Base-by-base conservation (phyloP, 2,888 invertebrate genomes). In the Ariolimax columbianus region DNA sequence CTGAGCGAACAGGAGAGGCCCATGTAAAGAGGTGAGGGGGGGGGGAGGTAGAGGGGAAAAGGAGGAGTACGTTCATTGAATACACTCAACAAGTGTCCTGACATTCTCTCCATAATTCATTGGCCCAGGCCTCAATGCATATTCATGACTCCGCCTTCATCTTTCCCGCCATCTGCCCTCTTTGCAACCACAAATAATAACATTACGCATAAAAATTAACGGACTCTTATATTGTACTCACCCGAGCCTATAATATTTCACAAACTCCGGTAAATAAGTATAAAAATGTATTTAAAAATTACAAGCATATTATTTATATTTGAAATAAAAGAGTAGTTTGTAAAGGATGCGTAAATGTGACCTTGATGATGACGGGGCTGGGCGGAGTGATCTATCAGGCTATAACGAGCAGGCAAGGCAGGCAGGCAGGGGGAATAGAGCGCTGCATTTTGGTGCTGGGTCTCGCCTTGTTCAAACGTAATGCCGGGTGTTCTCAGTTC, bases 401-500 rank as follows among this genome's bases (percentile, higher is more conserved):
- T 77, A 77, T 83, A 83, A 68, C 55, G 70, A 83, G 78, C 43
- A 68, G 78, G 83, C 70, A 59, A 78, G 55, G 83, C 78, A n/a
- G n/a, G n/a, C n/a, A n/a, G n/a, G n/a, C n/a, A n/a, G n/a, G n/a
- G n/a, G n/a, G n/a, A n/a, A 72, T 40, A 47, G 68, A 55, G 43
- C 75, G 36, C 47, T 17, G 38, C 63, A 80, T n/a, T 66, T 73
- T 59, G 63, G 40, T 80, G 47, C 78, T 63, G 47, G 63, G 33
- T 59, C 78, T 78, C 47, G n/a, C 38, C 51, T 36, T 75, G 63
- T 23, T 26, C 19, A 43, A 63, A n/a, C 63, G 75, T 79, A 47
- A 84, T 84, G 84, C 84, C 84, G 84, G 84, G 79, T 84, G 79
- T 80, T 73, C 63, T 80, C 14, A 33, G 78, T 78, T 63, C n/a